These are phyloP conservation scores for Eupeodes corollae DNA, from an alignment of 1,140 invertebrate species.

Conservation along the genomic window DNA sequence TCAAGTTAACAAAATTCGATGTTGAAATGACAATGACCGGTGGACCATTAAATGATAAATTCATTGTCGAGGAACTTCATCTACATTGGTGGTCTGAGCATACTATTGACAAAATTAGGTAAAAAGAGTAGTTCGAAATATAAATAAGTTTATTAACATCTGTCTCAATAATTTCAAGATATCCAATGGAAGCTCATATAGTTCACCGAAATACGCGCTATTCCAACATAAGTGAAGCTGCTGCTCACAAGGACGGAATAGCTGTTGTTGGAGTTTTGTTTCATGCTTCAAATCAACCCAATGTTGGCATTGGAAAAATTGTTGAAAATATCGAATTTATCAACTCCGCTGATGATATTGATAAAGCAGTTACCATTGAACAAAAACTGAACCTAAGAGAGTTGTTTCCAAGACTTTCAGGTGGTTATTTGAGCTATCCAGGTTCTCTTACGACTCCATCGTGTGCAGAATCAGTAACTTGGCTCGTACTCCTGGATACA, in stretches of 20 bases:
- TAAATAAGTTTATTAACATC: not conserved
- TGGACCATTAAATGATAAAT: slow-evolving; percentile 42
- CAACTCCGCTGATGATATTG: slow-evolving; percentile 36
- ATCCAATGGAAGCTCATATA: slow-evolving; percentile 53
- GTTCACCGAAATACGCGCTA: slow-evolving; percentile 55
- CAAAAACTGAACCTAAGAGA: slow-evolving; percentile 34
- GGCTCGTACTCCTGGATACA: slow-evolving; percentile 55
- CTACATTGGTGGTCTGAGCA: slow-evolving; percentile 74
- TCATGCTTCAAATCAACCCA: slow-evolving; percentile 40
- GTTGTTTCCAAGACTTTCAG: slow-evolving; percentile 43
- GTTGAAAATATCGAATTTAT: slow-evolving; percentile 23
- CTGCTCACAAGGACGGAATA: slow-evolving; percentile 47
- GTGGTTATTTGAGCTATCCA: slow-evolving; percentile 51
- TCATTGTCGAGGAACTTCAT: slow-evolving; percentile 56
- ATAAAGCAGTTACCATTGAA: slow-evolving; percentile 40
- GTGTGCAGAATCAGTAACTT: slow-evolving; percentile 60
- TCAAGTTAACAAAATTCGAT: slow-evolving; percentile 37
- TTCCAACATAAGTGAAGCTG: slow-evolving; percentile 43
- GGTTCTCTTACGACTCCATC: slow-evolving; percentile 66
- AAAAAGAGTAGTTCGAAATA: not conserved
- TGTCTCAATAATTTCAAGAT: slow-evolving; percentile 24
- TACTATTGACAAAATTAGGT: slow-evolving; percentile 42
- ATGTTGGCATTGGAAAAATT: slow-evolving; percentile 21
- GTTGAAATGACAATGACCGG: slow-evolving; percentile 37
- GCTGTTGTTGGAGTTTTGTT: slow-evolving; percentile 60